These are phyloP conservation scores for Acrocephalus scirpaceus DNA, from an alignment of 2,797 vertebrate genomes.

Conservation along the genomic window DNA sequence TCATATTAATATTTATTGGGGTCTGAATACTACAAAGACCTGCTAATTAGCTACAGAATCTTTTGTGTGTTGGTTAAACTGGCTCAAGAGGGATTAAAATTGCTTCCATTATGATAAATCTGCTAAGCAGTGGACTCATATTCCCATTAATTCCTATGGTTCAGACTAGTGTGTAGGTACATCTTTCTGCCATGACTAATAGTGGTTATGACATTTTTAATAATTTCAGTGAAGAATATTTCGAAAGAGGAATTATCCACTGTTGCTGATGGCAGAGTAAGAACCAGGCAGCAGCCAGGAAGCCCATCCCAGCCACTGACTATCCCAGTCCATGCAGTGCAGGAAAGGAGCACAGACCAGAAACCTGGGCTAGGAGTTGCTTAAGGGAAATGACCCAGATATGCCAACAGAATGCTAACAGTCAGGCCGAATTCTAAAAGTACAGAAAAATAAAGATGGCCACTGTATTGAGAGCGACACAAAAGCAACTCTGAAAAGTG, in stretches of 20 bases:
- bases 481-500: not conserved
- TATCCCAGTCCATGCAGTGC: not conserved
- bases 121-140: not conserved
- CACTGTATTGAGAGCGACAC: not conserved
- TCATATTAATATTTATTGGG: constrained; percentile 51
- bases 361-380: not conserved
- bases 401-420: not conserved
- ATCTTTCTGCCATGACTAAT: not conserved
- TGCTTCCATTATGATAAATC: constrained; percentile 7
- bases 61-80: constrained; percentile 55
- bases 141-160: not conserved
- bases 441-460: not conserved
- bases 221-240: not conserved
- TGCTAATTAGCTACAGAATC: constrained; percentile 40
- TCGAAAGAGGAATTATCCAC: not conserved
- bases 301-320: not conserved
- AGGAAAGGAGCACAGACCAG: not conserved
- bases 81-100: constrained; percentile 27
- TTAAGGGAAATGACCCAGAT: not conserved
- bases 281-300: not conserved
- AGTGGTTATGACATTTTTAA: not conserved
- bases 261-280: not conserved
- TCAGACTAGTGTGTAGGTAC: not conserved
- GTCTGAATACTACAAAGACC: constrained; percentile 15
- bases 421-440: not conserved